phyloP scores from a whole-genome alignment of 2,888 invertebrate species.

The Diarsia mendica region DNA sequence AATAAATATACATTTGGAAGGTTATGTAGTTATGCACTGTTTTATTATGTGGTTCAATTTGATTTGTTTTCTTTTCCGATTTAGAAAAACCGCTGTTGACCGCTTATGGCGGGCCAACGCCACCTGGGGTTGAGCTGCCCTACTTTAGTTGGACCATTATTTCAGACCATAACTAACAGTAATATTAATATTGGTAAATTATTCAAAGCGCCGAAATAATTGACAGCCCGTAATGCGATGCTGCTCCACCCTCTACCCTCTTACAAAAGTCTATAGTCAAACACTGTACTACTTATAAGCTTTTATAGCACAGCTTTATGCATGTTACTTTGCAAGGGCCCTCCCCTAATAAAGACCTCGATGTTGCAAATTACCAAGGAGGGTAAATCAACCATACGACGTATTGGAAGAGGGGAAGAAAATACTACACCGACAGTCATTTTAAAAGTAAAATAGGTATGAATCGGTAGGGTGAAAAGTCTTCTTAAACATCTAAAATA shows the following conservation, averaged over 20 bases:
- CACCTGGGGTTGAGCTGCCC: too few relatives aligned
- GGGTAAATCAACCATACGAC: slow-evolving; percentile 41
- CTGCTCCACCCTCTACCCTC: neutral
- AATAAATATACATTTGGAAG: too few relatives aligned
- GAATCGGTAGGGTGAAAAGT: neutral
- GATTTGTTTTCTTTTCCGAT: too few relatives aligned
- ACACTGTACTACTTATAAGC: too few relatives aligned
- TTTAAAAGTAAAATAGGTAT: neutral
- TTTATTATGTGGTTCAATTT: too few relatives aligned
- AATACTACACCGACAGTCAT: neutral
- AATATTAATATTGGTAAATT: neutral
- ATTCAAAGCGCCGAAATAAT: neutral
- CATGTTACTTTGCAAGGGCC: neutral
- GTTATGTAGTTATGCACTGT: too few relatives aligned
- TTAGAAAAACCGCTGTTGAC: too few relatives aligned
- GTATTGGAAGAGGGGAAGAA: slow-evolving; percentile 12
- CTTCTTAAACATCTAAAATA: neutral
- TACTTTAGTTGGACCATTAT: too few relatives aligned
- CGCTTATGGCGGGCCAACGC: too few relatives aligned
- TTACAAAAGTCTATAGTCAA: neutral
- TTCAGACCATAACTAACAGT: too few relatives aligned
- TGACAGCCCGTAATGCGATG: neutral
- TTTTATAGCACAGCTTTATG: neutral
- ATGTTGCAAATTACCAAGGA: slow-evolving; percentile 25
- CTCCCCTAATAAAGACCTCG: neutral